These are phyloP conservation scores for Theristicus caerulescens DNA, from an alignment of 2,113 vertebrate genomes.

Conservation along the genomic window DNA sequence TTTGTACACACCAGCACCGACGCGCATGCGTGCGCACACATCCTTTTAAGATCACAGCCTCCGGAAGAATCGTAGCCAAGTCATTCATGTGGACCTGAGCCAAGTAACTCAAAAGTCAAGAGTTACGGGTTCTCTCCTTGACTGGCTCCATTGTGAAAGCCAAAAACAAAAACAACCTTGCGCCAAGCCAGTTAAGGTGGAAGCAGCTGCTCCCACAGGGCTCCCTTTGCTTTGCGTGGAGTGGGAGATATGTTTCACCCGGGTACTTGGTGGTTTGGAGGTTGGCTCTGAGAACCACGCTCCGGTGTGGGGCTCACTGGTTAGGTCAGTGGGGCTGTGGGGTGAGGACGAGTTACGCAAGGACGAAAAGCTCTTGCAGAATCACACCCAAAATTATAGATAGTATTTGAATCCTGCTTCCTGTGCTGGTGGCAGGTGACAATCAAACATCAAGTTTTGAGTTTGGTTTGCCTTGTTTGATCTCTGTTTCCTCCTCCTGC, in stretches of 20 bases:
- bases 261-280: not conserved
- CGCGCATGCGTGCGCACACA: not conserved
- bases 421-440: not conserved
- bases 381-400: not conserved
- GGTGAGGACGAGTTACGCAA: not conserved
- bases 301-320: not conserved
- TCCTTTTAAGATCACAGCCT: not conserved
- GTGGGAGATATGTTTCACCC: rapidly evolving
- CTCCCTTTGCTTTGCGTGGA: rapidly evolving
- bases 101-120: slow-evolving; percentile 11
- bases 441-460: not conserved
- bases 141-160: slow-evolving; percentile 22
- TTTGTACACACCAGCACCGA: rapidly evolving
- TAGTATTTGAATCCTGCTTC: not conserved
- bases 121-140: not conserved
- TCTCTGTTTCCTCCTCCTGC: not conserved
- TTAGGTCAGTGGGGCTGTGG: not conserved
- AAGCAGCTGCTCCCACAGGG: not conserved
- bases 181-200: not conserved
- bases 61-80: not conserved
- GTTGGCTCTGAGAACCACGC: not conserved
- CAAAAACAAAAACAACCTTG: not conserved
- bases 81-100: not conserved
- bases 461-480: not conserved
- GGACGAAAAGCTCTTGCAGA: not conserved